A percentile compares a stretch with the other conserved stretches of the same genome.
Conservation (phyloP, 2,797 vertebrate genomes). For the Hoplostethus mediterraneus region DNA sequence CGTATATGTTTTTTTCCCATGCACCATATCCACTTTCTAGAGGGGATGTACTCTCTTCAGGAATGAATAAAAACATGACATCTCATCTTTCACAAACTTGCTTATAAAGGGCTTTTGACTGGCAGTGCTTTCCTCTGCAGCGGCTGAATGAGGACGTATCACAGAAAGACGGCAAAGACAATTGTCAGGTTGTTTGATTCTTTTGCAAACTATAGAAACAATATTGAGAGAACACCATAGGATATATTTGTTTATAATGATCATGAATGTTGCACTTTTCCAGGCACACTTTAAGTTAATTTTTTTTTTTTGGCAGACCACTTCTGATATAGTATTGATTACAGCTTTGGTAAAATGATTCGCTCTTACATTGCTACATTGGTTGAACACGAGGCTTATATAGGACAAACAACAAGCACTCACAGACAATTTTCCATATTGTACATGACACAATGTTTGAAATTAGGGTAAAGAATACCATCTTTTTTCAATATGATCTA, state of each 20-base stretch:
- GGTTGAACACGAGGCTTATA: too few species aligned
- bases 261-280: not conserved
- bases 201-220: not conserved
- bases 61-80: constrained; percentile 17
- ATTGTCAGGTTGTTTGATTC: not conserved
- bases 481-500: not conserved
- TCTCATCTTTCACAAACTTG: constrained; percentile 38
- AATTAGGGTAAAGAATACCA: not conserved
- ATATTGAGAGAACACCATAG: not conserved
- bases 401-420: too few species aligned
- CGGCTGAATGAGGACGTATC: not conserved
- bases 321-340: not conserved
- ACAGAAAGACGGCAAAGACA: constrained; percentile 2
- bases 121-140: not conserved
- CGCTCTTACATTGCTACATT: not conserved
- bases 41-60: constrained; percentile 22
- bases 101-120: constrained; percentile 4
- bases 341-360: not conserved
- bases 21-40: constrained; percentile 20
- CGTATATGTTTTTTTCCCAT: constrained; percentile 35
- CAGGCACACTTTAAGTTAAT: not conserved
- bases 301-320: not conserved
- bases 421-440: not conserved
- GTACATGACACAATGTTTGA: not conserved
- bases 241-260: not conserved